Percentiles rank a stretch among this genome's conserved stretches.
Evolutionary conservation across 2,888 invertebrate species (phyloP).

Genomic region (Schrankia costaestrigalis): DNA sequence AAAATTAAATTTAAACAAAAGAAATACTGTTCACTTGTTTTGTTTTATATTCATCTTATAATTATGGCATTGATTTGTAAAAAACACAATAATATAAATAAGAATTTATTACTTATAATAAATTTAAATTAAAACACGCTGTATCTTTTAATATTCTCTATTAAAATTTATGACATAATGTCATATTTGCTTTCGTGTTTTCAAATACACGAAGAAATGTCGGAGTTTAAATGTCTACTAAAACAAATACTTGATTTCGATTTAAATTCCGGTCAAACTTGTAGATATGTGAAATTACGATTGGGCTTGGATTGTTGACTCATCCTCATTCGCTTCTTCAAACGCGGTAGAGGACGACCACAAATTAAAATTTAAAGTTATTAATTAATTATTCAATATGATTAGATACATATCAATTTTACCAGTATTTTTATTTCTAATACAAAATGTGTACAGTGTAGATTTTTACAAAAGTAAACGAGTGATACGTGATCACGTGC

Average conservation of each 20-base stretch:
- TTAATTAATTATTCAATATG: conserved; percentile 21
- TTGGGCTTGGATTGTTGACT: conserved; percentile 44
- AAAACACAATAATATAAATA: no score
- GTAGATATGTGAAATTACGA: conserved; percentile 52
- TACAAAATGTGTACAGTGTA: conserved; percentile 29
- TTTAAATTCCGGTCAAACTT: conserved; percentile 53
- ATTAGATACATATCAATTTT: conserved; percentile 8
- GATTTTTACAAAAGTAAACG: conserved; percentile 19
- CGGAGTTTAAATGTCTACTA: background rate
- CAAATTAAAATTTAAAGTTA: conserved; percentile 17
- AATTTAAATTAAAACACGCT: conserved; percentile 1
- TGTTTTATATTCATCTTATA: no score
- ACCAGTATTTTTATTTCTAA: conserved; percentile 16
- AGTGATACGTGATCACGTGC: no score
- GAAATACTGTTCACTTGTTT: no score
- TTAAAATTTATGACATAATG: background rate
- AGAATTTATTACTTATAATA: no score
- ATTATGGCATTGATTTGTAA: no score
- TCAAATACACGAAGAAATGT: background rate
- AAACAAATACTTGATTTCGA: conserved; percentile 6
- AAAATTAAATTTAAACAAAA: no score
- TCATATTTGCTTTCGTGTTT: conserved; percentile 3
- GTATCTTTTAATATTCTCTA: no score
- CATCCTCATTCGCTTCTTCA: conserved; percentile 56
- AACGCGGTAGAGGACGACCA: conserved; percentile 50